Base-by-base conservation (phyloP, 2,888 invertebrate species). In the Alloplasta piceator region DNA sequence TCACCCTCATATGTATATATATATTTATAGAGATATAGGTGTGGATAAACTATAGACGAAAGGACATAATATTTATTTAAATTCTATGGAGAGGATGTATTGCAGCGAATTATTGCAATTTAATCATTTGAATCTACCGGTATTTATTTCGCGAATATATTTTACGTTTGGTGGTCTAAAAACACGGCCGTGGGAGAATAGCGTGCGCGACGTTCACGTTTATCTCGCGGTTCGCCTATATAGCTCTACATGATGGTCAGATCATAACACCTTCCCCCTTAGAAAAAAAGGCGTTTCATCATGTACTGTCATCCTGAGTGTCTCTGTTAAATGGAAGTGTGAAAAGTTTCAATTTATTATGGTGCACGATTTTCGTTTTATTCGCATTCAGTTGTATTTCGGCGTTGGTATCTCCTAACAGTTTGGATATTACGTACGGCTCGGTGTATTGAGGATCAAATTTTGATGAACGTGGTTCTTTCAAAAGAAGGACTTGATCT, bases 301-400 rank as follows among this genome's bases (percentile, higher is more conserved):
- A 10, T 10, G 5, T n/a, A n/a, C 5, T 10, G 5, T 10, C 48
- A n/a, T 48, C 9, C 14, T 58, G 3, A 9, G 3, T 58, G 9
- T 38, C 9, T n/a, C 5, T 10, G 3, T 12, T 58, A n/a, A 38
- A 0, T 9, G 58, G 38, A 4, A 58, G 48, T 10, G 48, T 48
- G 5, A 10, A 7, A 3, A 7, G 63, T 63, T 63, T 63, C 9
- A 46, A n/a, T 63, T 63, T 63, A 10, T 63, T 36, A 1, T 46
- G 2, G 48, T 63, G 63, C 14, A 63, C 63, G 16, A 63, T 63
- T 63, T 14, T n/a, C 26, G 36, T 9, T 36, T 6, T n/a, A n/a
- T 26, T 63, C 1, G 63, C 1, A 1, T 10, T 26, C n/a, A 16
- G n/a, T 26, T 16, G 39, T n/a, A 61, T 41, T 14, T 61, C 41